Evolutionary conservation across 2,113 vertebrate genomes (phyloP), one percentile per base, ranked within the genome.

Genomic region (Atractosteus spatula): DNA sequence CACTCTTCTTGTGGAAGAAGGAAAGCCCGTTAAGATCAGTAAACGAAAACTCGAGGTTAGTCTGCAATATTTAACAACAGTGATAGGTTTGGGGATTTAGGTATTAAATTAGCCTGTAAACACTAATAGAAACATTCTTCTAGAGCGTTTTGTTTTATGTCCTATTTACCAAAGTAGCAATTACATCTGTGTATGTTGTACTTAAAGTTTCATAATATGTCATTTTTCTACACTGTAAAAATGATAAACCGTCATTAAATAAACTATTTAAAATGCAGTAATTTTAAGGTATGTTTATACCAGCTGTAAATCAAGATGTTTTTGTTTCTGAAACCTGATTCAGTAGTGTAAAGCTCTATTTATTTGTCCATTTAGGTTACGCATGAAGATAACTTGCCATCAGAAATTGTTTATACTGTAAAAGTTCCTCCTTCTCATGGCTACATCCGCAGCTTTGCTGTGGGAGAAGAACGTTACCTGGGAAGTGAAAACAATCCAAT

Each of bases 1-100:
- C 69, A 81, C 1, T 54, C 81, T 97, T 57, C 79, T 94, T 68
- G 95, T 95, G 63, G 96, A 98, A 78, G 95, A 98, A 84, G 94
- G 94, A 70, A 94, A 94, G 76, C 85, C 90, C 71, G 90, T 93
- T 62, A 94, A 94, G 84, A 90, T 96, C 69, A 93, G 86, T 29
- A 89, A 83, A 80, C 85, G 83, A 75, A 91, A 91, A 81, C 85
- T 96, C 7, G 89, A 95, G 70, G 95, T 95, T 78, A 87, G 91
- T 85, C 76, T 54, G 66, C 59, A 29, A 4, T 74, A 42, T 70
- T 66, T 66, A 29, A 29, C 29, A 29, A 29, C 29, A 29, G 29
- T 29, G 11, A 41, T 41, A 8, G 41, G 2, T 65, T 65, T 65
- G 47, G 47, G 47, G 5, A 51, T 51, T 51, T 1, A 29, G 29